Evolutionary conservation across 2,113 vertebrate species (phyloP).

Genomic region (Calonectris borealis): DNA sequence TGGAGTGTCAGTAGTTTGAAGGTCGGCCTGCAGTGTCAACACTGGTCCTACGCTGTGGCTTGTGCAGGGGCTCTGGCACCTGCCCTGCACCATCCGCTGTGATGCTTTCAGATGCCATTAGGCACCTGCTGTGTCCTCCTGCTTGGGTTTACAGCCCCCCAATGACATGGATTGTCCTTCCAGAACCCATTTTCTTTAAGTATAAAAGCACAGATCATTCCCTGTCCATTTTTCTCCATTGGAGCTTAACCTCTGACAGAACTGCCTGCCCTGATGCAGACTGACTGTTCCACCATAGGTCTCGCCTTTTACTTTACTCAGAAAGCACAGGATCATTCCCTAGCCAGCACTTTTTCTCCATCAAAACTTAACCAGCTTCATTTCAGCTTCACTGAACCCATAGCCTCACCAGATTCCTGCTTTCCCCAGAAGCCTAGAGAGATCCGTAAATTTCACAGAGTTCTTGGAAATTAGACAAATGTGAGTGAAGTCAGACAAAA

Average conservation of each 20-base stretch:
- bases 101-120: background rate
- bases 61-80: background rate
- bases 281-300: background rate
- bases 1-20: background rate
- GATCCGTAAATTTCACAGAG: background rate
- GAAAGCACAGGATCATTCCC: background rate
- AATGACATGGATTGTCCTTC: background rate
- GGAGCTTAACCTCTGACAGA: background rate
- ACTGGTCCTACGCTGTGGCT: accelerated
- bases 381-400: background rate
- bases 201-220: background rate
- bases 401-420: background rate
- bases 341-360: background rate
- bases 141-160: background rate
- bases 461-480: background rate
- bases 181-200: background rate
- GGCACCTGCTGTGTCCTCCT: background rate
- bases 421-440: background rate
- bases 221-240: background rate
- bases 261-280: background rate
- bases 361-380: background rate
- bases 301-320: background rate
- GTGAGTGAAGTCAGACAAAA: background rate
- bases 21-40: accelerated
- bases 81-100: accelerated